Evolutionary conservation across 2,888 invertebrate species (phyloP).

Genomic region (Volucella zonaria): DNA sequence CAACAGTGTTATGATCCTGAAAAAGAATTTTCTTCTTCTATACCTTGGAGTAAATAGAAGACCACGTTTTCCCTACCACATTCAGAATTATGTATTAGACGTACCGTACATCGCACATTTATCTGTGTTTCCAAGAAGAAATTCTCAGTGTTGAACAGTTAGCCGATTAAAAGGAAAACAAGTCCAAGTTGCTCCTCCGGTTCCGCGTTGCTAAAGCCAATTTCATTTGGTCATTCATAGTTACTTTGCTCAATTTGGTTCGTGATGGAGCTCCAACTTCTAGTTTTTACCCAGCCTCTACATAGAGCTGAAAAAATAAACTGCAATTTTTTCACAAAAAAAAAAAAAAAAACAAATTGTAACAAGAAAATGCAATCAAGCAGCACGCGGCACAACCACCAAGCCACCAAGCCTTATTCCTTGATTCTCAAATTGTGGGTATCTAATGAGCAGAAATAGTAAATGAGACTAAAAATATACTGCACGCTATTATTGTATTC

Average conservation of each 20-base stretch:
- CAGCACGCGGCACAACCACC: background rate
- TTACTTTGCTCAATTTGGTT: constrained; percentile 59
- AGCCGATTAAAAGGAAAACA: constrained; percentile 73
- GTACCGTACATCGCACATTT: background rate
- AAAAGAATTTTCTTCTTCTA: constrained; percentile 30
- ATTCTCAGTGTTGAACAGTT: constrained; percentile 66
- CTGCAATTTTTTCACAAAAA: background rate
- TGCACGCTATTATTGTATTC: constrained; percentile 42
- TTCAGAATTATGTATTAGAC: background rate
- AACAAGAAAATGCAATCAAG: background rate
- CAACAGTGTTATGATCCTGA: constrained; percentile 37
- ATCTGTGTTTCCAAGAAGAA: constrained; percentile 25
- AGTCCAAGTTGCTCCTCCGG: constrained; percentile 56
- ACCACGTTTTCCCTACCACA: constrained; percentile 39
- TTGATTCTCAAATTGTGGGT: constrained; percentile 46
- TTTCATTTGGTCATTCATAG: constrained; percentile 72
- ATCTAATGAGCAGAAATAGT: constrained; percentile 66
- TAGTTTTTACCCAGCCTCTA: background rate
- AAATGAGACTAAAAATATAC: constrained; percentile 60
- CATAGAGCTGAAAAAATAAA: background rate
- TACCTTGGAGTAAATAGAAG: constrained; percentile 36
- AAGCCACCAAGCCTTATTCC: background rate
- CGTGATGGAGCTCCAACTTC: constrained; percentile 23
- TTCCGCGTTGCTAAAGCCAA: constrained; percentile 40
- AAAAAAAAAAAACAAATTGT: constrained; percentile 1